phyloP scores from a whole-genome alignment of 2,888 invertebrate species.

The Amblyteles armatorius region DNA sequence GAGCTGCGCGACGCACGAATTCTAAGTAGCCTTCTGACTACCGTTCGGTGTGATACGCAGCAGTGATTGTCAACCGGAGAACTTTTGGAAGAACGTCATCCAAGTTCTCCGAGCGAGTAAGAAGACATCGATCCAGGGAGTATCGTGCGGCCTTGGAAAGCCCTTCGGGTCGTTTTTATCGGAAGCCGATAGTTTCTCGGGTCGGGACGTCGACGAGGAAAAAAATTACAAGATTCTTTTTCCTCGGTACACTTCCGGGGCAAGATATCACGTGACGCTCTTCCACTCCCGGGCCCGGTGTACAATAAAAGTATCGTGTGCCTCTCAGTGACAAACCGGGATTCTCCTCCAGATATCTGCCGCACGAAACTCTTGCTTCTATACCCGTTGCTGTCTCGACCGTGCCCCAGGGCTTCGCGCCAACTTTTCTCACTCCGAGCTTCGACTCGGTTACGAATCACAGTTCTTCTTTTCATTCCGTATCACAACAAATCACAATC shows the following conservation, averaged over 20 bases:
- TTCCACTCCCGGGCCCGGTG: conserved; percentile 26
- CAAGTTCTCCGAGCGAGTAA: background rate
- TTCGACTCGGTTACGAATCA: conserved; percentile 45
- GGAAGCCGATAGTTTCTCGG: conserved; percentile 67
- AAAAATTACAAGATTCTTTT: conserved; percentile 60
- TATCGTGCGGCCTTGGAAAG: conserved; percentile 31
- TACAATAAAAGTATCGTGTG: conserved; percentile 65
- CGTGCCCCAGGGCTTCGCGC: conserved; percentile 46
- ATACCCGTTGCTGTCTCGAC: conserved; percentile 43
- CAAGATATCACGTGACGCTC: conserved; percentile 39
- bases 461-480: conserved; percentile 34
- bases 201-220: conserved; percentile 43
- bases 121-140: conserved; percentile 32
- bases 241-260: conserved; percentile 52
- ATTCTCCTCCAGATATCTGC: conserved; percentile 46
- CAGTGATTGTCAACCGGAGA: conserved; percentile 45
- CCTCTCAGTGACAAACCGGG: conserved; percentile 50
- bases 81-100: background rate
- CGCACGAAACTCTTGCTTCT: conserved; percentile 55
- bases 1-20: conserved; percentile 50
- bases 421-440: conserved; percentile 55
- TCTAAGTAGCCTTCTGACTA: conserved; percentile 44
- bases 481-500: conserved; percentile 53
- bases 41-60: background rate
- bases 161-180: conserved; percentile 63